Base-by-base conservation (phyloP, 35 echinoderm and acorn worm species). In the Ophioderma brevispina region DNA sequence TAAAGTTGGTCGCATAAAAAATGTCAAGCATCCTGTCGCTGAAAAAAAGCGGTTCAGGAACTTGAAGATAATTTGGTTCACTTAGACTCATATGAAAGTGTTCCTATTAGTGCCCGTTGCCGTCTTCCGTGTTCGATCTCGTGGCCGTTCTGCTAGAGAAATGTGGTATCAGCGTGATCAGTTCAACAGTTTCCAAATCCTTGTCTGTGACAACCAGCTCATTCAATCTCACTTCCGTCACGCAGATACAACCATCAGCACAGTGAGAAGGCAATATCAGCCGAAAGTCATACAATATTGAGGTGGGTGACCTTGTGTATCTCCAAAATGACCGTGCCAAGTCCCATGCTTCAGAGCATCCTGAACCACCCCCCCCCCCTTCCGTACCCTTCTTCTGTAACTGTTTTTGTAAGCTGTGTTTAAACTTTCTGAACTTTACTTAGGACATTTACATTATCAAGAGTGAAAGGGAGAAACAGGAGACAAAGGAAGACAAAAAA, bases 301-400 rank as follows among this genome's bases (percentile, higher is more conserved):
- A 84, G 30, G 31, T 80, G 23, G 84, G 91, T 15, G 84, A 92
- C 39, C 35, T 92, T 13, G 77, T 87, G 17, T 92, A 92, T 50
- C n/a, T 87, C 36, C 77, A 86, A 35, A 52, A 33, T 35, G 91
- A 92, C 55, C 84, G 15, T 41, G 80, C 80, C 25, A 92, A 87
- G 35, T 87, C 78, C 13, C 43, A 87, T 31, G 84, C 77, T n/a
- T n/a, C n/a, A n/a, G n/a, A n/a, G n/a, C 21, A 52, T n/a, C 46
- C 46, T 8, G 46, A 52, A 52, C 46, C 46, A 11, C 21, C 46
- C n/a, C n/a, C n/a, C n/a, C n/a, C n/a, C n/a, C n/a, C n/a, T n/a
- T n/a, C n/a, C n/a, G n/a, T n/a, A n/a, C n/a, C 46, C 46, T 52
- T 52, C 46, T 52, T 52, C 46, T 52, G 8, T 52, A 52, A 8